phyloP scores from a whole-genome alignment of 2,888 invertebrate species.

The Cheilosia variabilis region DNA sequence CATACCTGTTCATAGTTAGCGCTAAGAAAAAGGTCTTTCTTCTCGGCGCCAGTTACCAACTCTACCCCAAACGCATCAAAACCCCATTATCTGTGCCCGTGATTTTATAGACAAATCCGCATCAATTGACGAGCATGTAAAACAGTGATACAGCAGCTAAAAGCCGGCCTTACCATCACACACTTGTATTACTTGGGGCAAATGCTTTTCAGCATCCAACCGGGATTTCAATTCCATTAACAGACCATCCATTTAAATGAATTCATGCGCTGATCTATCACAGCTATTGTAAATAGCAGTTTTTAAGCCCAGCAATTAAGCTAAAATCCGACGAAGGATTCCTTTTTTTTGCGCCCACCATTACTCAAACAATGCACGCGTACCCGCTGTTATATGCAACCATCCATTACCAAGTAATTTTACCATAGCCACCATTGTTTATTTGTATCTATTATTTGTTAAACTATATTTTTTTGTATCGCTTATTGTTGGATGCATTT shows the following conservation, averaged over 20 bases:
- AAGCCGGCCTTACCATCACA: constrained; percentile 46
- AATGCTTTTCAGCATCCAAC: neutral
- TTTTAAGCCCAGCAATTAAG: constrained; percentile 35
- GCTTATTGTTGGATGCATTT: constrained; percentile 32
- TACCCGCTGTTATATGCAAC: constrained; percentile 50
- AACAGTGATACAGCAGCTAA: neutral
- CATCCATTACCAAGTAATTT: constrained; percentile 71
- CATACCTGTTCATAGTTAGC: too few species aligned
- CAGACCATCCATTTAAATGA: constrained; percentile 37
- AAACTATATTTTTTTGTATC: constrained; percentile 30
- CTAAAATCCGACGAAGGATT: constrained; percentile 50
- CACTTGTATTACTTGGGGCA: constrained; percentile 4
- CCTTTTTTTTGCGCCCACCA: constrained; percentile 44
- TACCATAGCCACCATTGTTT: constrained; percentile 50
- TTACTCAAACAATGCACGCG: constrained; percentile 39
- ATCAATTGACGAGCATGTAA: too few species aligned
- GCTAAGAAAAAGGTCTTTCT: too few species aligned
- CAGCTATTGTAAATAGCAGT: constrained; percentile 36
- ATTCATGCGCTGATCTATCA: constrained; percentile 13
- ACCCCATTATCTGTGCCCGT: too few species aligned
- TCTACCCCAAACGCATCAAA: too few species aligned
- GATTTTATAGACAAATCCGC: too few species aligned
- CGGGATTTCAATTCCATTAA: constrained; percentile 61
- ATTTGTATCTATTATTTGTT: constrained; percentile 72
- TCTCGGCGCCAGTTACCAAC: too few species aligned